Evolutionary conservation across 2,888 invertebrate genomes (phyloP), one percentile per base, ranked within the genome.

Genomic region (Chesias legatella): DNA sequence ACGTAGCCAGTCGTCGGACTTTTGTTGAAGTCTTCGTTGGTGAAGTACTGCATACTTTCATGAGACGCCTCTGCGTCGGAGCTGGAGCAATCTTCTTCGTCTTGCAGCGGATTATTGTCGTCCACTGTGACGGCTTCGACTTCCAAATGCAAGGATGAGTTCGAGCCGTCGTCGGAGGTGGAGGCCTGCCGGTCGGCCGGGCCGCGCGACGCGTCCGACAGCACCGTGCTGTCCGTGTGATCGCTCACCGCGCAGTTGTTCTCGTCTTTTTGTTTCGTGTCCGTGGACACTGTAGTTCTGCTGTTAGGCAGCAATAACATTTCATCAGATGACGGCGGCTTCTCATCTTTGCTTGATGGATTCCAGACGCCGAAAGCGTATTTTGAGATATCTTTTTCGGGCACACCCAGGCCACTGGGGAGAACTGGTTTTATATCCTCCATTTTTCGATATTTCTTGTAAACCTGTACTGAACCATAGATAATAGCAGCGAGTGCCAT

Each of bases 391-490:
- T 86, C 88, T 56, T 88, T 88, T 54, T 85, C 81, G 20, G 81
- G 81, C 44, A 82, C 72, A 35, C 75, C 90, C 42, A 94, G 71
- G 2, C 93, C 93, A 31, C 90, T 90, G 10, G 94, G 94, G 47
- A 94, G 71, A 55, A 91, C 91, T 7, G 92, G 90, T 62, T 91
- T 91, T 11, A 94, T 91, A 55, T 93, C 90, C 60, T 90, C 89
- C 92, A 93, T 93, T 56, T 86, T 89, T 60, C 89, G 89, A 58
- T 90, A 91, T 47, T 88, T 90, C 41, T 85, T 79, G 76, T 91
- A 92, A 13, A 90, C 62, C 64, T 92, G 92, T 51, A 70, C 78
- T 4, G 74, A 73, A 6, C 70, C 74, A 51, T 79, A 85, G 42
- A 67, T 73, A 8, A 75, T 42, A 7, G 67, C 79, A 24, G 77